Evolutionary conservation across 2,797 vertebrate genomes (phyloP).

Genomic region (Enteromius fasciolatus): DNA sequence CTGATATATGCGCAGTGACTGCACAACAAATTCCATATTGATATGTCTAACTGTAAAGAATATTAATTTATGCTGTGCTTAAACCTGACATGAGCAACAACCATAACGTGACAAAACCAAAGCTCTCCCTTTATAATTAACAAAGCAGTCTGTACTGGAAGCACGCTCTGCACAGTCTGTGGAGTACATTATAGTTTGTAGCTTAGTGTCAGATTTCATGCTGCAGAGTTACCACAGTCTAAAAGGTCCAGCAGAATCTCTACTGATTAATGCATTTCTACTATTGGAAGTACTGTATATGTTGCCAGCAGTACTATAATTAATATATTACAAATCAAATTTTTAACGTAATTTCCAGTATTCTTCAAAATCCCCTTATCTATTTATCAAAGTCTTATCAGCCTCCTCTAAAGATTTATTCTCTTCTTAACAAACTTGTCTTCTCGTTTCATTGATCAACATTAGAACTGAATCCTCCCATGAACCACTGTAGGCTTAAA

Average conservation of each 20-base stretch:
- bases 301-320: neutral
- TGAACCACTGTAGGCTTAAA: slow-evolving; percentile 48
- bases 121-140: neutral
- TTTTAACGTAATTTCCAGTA: neutral
- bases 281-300: neutral
- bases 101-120: neutral
- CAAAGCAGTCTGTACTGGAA: slow-evolving; percentile 10
- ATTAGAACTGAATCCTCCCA: slow-evolving; percentile 49
- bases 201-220: slow-evolving; percentile 21
- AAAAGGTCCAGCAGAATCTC: neutral
- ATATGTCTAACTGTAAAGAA: slow-evolving; percentile 5
- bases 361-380: neutral
- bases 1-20: neutral
- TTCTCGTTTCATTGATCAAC: slow-evolving; percentile 51
- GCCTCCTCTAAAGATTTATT: slow-evolving; percentile 36
- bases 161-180: neutral
- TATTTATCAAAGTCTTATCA: neutral
- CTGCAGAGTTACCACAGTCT: neutral
- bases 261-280: neutral
- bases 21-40: neutral
- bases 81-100: neutral
- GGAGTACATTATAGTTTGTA: neutral
- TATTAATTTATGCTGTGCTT: neutral
- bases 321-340: neutral
- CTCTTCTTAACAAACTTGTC: slow-evolving; percentile 56